phyloP scores from a whole-genome alignment of 2,797 vertebrate genomes.

The Tapera naevia region DNA sequence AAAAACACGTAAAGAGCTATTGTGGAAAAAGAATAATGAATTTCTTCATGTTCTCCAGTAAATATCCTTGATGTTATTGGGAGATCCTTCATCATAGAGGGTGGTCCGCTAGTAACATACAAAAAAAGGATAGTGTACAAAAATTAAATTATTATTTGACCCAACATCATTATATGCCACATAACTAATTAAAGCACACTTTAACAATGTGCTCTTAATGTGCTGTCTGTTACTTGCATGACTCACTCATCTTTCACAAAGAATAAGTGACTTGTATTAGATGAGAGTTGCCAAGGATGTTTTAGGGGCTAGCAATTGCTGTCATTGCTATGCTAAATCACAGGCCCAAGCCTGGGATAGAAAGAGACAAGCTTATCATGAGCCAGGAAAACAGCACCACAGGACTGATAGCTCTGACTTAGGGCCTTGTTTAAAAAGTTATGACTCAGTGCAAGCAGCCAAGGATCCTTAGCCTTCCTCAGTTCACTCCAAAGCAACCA shows the following conservation, averaged over 20 bases:
- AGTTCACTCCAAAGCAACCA: constrained; percentile 70
- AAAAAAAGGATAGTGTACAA: constrained; percentile 80
- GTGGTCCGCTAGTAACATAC: constrained; percentile 82
- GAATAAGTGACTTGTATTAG: constrained; percentile 87
- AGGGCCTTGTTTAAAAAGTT: constrained; percentile 80
- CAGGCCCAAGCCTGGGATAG: constrained; percentile 77
- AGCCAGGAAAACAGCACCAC: constrained; percentile 79
- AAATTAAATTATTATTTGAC: constrained; percentile 91
- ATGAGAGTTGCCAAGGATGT: constrained; percentile 74
- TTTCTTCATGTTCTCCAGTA: constrained; percentile 69
- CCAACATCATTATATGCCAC: constrained; percentile 84
- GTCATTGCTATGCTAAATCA: constrained; percentile 80
- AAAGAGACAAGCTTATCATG: constrained; percentile 84
- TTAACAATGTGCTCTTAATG: constrained; percentile 81
- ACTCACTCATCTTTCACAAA: constrained; percentile 79
- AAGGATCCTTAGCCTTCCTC: constrained; percentile 68
- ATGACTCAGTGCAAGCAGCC: constrained; percentile 79
- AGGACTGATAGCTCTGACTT: constrained; percentile 80
- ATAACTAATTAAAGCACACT: constrained; percentile 83
- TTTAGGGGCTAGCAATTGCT: constrained; percentile 78
- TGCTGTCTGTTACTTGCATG: constrained; percentile 74
- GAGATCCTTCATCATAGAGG: constrained; percentile 79
- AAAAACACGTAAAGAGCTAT: constrained; percentile 57
- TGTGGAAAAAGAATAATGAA: constrained; percentile 69
- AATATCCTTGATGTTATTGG: constrained; percentile 71